Evolutionary conservation across 2,113 vertebrate genomes (phyloP).

Genomic region (Monopterus albus): DNA sequence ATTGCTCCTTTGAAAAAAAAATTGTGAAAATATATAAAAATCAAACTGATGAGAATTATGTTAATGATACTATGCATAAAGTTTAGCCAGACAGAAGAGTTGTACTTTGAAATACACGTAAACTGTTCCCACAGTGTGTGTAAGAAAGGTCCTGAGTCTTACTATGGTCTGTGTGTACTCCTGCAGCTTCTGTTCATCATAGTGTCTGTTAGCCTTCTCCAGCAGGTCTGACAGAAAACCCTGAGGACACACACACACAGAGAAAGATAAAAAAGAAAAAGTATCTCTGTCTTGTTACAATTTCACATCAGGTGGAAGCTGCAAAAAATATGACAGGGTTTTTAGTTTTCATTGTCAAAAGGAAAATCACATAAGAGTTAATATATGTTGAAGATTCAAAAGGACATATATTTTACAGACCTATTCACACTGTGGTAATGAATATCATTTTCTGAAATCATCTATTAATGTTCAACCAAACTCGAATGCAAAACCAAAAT

Average conservation of each 20-base stretch:
- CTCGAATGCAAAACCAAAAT: not conserved
- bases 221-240: slow-evolving; percentile 95
- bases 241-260: slow-evolving; percentile 72
- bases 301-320: not conserved
- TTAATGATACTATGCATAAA: no score
- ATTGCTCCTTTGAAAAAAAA: no score
- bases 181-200: slow-evolving; percentile 93
- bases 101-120: not conserved
- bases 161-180: slow-evolving; percentile 99
- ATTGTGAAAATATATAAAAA: no score
- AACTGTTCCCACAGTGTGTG: not conserved
- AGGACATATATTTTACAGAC: not conserved
- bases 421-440: not conserved
- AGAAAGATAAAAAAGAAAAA: not conserved
- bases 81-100: not conserved
- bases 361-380: no score
- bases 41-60: no score
- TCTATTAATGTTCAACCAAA: not conserved
- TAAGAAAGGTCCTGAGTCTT: slow-evolving; percentile 60
- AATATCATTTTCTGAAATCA: not conserved
- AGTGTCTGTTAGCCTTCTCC: slow-evolving; percentile 94
- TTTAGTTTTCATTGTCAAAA: no score
- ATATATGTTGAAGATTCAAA: no score
- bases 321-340: not conserved
- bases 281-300: not conserved